A percentile compares a stretch with the other conserved stretches of the same genome.
Evolutionary conservation across 2,888 invertebrate species (phyloP).

Genomic region (Agrilus biguttatus): DNA sequence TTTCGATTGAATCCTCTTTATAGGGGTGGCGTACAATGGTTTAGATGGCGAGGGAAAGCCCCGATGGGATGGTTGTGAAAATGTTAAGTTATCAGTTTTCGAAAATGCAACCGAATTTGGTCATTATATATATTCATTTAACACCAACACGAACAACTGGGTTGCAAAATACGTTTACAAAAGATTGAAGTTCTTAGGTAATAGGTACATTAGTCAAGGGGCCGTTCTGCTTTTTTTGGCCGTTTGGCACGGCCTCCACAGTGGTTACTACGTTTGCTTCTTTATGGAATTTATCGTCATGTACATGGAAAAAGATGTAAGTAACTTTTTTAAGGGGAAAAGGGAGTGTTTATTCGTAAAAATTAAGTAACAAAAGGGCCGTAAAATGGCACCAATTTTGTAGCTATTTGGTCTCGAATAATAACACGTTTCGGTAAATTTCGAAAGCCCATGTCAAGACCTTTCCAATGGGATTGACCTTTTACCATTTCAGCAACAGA

Average conservation of each 20-base stretch:
- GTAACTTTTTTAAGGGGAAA: conserved; percentile 13
- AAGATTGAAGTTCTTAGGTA: conserved; percentile 79
- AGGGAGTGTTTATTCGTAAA: conserved; percentile 5
- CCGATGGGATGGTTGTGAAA: conserved; percentile 80
- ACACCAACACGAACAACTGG: conserved; percentile 92
- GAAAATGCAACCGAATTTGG: conserved; percentile 75
- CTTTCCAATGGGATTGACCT: no score
- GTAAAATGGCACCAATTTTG: no score
- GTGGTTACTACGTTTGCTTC: conserved; percentile 90
- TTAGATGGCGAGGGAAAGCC: conserved; percentile 41
- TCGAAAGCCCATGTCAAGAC: no score
- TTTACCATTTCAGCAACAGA: no score
- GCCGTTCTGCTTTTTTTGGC: conserved; percentile 77
- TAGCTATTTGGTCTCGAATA: no score
- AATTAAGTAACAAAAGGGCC: not conserved
- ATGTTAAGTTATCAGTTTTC: conserved; percentile 68
- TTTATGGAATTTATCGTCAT: conserved; percentile 82
- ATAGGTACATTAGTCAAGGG: conserved; percentile 64
- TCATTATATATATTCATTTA: conserved; percentile 83
- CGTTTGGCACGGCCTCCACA: conserved; percentile 90
- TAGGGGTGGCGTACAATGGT: conserved; percentile 77
- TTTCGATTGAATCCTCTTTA: conserved; percentile 25
- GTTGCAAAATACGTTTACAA: conserved; percentile 90
- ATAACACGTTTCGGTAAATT: no score
- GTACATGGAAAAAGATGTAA: conserved; percentile 70